Evolutionary conservation across 37 sponge, comb jelly and placozoan species (phyloP).

Genomic region (Theonella swinhoei): DNA sequence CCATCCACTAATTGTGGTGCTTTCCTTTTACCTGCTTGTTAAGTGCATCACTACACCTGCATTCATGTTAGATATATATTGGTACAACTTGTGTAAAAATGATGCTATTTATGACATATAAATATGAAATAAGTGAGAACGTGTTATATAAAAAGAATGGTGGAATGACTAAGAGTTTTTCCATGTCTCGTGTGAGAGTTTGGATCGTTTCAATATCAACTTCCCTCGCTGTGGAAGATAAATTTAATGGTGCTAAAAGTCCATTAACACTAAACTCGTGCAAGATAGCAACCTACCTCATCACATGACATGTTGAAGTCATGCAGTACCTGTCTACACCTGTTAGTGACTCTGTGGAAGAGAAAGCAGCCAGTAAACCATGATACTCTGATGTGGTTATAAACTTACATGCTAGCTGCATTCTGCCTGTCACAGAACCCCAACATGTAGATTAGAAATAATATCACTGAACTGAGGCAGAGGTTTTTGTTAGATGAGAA

Average conservation of each 20-base stretch:
- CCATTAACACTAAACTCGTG: neutral
- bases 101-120: no score
- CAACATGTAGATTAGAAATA: conserved; percentile 50
- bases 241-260: neutral
- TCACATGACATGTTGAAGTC: conserved; percentile 93
- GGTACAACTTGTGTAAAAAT: no score
- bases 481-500: conserved; percentile 51
- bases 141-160: no score
- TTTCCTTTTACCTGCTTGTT: no score
- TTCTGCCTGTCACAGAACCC: conserved; percentile 63
- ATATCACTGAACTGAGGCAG: conserved; percentile 12
- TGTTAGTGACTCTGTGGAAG: conserved; percentile 43
- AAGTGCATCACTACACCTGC: no score
- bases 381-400: neutral
- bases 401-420: conserved; percentile 64
- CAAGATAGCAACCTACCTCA: conserved; percentile 52
- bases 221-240: conserved; percentile 58
- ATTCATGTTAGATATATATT: no score
- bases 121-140: no score
- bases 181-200: neutral
- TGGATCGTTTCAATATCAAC: conserved; percentile 66
- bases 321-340: conserved; percentile 63
- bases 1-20: no score
- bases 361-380: neutral
- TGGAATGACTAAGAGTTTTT: neutral